Evolutionary conservation across 2,888 invertebrate genomes (phyloP), one percentile per base, ranked within the genome.

Genomic region (Theodoxus fluviatilis): DNA sequence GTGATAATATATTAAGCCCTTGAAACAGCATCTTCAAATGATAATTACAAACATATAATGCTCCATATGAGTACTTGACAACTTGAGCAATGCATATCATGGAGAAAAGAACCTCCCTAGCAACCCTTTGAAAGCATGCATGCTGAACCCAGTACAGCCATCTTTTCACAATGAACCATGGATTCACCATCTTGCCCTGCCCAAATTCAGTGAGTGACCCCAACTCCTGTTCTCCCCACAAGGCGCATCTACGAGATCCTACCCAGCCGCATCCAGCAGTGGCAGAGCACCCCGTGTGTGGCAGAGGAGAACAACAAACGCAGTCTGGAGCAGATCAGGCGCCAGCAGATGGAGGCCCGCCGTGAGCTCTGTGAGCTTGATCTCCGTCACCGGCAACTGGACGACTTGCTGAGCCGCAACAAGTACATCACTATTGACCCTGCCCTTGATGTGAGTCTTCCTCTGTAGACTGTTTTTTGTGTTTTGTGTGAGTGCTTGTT

Each of bases 221-320:
- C n/a, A n/a, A n/a, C n/a, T n/a, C n/a, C n/a, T n/a, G n/a, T n/a
- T n/a, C n/a, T n/a, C n/a, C n/a, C n/a, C n/a, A n/a, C n/a, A n/a
- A 87, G 88, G 75, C 87, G 89, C 22, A 85, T 89, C 12, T 86
- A 85, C 76, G 86, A 93, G 90, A 92, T 95, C n/a, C 85, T 95
- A 18, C 95, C 96, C 0, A 93, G 93, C 79, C 91, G 97, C 12
- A 92, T 98, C 71, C 95, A 96, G 84, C 96, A 97, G 85, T 97
- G 97, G 96, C 93, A 94, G 28, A 89, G 94, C 28, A 93, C 93
- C 2, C 91, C 93, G 0, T 95, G 95, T 82, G 90, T 92, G 25
- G 95, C 96, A 0, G 97, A 97, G 84, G 93, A 94, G 80, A 92
- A 92, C 80, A 96, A 92, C 81, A 85, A 87, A 91, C 82, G 85